Conservation (phyloP, 1,140 invertebrate genomes). For the Calephelis virginiensis region DNA sequence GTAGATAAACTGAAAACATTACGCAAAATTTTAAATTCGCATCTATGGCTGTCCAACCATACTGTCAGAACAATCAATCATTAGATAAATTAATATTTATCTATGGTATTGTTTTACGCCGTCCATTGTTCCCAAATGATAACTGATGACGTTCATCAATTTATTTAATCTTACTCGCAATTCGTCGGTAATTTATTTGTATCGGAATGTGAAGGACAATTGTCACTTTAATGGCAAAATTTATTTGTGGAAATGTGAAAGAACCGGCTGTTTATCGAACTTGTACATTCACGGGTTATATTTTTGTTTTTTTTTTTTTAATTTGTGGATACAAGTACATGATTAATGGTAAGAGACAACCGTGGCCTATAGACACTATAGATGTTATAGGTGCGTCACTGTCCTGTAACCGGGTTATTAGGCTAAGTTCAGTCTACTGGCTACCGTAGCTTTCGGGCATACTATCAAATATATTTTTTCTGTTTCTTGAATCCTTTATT, state of each 20-base stretch:
- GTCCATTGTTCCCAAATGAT: constrained; percentile 18
- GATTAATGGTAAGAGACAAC: too few relatives aligned
- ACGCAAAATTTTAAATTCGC: constrained; percentile 5
- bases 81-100: constrained; percentile 20
- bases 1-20: constrained; percentile 5
- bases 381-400: too few relatives aligned
- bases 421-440: too few relatives aligned
- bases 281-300: too few relatives aligned
- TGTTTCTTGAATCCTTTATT: too few relatives aligned
- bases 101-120: constrained; percentile 10
- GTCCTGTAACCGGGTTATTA: too few relatives aligned
- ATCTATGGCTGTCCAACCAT: constrained; percentile 1
- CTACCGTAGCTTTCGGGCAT: too few relatives aligned
- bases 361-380: too few relatives aligned
- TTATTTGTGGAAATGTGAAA: neutral
- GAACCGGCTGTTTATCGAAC: too few relatives aligned
- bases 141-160: constrained; percentile 8
- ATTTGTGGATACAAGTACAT: too few relatives aligned
- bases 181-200: constrained; percentile 22
- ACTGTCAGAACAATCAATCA: constrained; percentile 19
- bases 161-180: constrained; percentile 13
- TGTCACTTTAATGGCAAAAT: constrained; percentile 15
- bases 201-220: constrained; percentile 25
- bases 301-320: too few relatives aligned
- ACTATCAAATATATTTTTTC: too few relatives aligned